phyloP scores from a whole-genome alignment of 1,140 invertebrate species.

The Sitophilus oryzae region DNA sequence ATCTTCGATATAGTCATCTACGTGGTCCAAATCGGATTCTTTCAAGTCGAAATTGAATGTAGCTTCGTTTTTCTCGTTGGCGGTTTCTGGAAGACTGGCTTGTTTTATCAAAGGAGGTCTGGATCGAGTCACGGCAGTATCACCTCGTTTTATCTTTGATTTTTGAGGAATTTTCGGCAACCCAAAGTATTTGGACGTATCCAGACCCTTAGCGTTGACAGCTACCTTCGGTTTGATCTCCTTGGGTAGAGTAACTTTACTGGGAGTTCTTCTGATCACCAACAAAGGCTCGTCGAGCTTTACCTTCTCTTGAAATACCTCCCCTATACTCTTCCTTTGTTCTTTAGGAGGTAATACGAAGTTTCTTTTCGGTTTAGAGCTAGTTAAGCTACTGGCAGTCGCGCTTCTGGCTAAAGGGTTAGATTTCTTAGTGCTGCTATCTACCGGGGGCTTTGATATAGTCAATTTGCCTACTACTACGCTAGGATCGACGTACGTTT shows the following conservation, averaged over 20 bases:
- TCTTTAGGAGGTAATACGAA: constrained; percentile 38
- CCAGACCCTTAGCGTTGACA: constrained; percentile 32
- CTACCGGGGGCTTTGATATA: constrained; percentile 5
- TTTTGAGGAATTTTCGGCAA: constrained; percentile 18
- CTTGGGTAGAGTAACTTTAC: constrained; percentile 40
- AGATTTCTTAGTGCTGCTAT: neutral
- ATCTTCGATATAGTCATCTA: constrained; percentile 42
- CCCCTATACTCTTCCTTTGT: constrained; percentile 33
- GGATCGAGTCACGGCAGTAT: constrained; percentile 16
- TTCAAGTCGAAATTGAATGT: constrained; percentile 42
- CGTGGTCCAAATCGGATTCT: constrained; percentile 36
- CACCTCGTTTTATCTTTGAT: constrained; percentile 24
- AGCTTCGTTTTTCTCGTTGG: constrained; percentile 21
- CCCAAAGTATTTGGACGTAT: constrained; percentile 42
- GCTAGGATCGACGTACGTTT: constrained; percentile 11
- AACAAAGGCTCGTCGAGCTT: constrained; percentile 38
- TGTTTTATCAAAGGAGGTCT: constrained; percentile 30
- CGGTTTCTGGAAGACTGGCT: constrained; percentile 30
- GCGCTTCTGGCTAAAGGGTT: constrained; percentile 30
- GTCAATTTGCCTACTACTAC: constrained; percentile 29
- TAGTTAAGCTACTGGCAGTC: constrained; percentile 19
- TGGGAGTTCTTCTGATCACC: constrained; percentile 43
- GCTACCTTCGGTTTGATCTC: constrained; percentile 42
- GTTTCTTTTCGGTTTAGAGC: constrained; percentile 26
- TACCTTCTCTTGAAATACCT: constrained; percentile 33